Conservation (phyloP, 23 tunicate genomes). For the Oikopleura dioica region DNA sequence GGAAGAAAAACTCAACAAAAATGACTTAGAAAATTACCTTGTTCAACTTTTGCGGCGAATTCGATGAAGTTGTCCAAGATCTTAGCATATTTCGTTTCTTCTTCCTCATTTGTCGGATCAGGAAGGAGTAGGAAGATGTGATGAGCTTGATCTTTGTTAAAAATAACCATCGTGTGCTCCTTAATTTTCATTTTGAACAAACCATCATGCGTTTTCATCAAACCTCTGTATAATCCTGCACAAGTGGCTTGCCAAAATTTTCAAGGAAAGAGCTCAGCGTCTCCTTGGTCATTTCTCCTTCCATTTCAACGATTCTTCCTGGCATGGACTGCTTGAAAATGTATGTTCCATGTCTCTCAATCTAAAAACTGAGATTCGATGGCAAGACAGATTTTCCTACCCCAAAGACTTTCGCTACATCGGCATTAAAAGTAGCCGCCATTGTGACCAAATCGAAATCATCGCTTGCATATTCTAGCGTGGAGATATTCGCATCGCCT, state of each 20-base stretch:
- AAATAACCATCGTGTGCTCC: neutral
- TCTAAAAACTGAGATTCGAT: no score
- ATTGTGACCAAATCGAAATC: no score
- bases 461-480: no score
- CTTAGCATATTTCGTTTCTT: neutral
- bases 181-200: no score
- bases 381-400: no score
- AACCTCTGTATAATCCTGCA: neutral
- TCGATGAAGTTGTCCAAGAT: neutral
- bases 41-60: neutral
- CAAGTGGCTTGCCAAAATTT: neutral
- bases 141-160: neutral
- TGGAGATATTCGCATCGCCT: no score
- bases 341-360: neutral
- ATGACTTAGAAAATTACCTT: neutral
- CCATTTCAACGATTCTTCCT: neutral
- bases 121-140: neutral
- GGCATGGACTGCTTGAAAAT: no score
- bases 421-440: no score
- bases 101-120: neutral
- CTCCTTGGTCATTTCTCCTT: neutral
- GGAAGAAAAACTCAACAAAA: no score
- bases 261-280: neutral
- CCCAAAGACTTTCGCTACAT: no score
- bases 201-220: no score